Conservation (phyloP, 2,888 invertebrate genomes). For the Agrotis puta region DNA sequence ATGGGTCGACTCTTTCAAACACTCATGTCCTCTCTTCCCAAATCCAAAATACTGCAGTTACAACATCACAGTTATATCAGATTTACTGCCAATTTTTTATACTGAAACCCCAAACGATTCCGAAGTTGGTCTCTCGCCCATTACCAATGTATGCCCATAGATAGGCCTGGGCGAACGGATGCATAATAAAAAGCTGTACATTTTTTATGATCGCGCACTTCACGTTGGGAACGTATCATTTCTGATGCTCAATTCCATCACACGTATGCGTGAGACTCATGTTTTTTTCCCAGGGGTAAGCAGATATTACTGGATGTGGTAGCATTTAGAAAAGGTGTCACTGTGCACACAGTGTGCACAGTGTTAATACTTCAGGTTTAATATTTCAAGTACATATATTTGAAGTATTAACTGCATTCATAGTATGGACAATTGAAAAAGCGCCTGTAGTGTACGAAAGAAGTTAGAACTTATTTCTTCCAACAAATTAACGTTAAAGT, state of each 20-base stretch:
- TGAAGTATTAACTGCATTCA: too few relatives aligned
- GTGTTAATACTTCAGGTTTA: too few relatives aligned
- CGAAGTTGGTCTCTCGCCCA: background rate
- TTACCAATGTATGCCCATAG: constrained; percentile 34
- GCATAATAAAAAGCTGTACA: constrained; percentile 15
- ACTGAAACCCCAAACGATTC: constrained; percentile 1
- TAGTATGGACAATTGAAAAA: too few relatives aligned
- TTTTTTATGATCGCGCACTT: constrained; percentile 12
- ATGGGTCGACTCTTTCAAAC: background rate
- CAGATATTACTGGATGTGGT: too few relatives aligned
- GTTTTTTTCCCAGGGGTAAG: too few relatives aligned
- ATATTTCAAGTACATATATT: too few relatives aligned
- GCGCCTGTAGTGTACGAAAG: too few relatives aligned
- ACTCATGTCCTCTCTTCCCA: background rate
- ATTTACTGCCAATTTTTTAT: constrained; percentile 10
- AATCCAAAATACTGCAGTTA: background rate
- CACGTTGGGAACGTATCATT: background rate
- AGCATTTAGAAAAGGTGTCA: too few relatives aligned
- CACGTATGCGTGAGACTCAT: background rate
- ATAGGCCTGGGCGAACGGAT: constrained; percentile 8
- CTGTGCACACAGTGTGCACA: too few relatives aligned
- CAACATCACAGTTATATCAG: background rate
- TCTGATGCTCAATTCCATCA: background rate
- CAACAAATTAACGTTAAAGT: too few relatives aligned
- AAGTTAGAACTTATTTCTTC: too few relatives aligned